Conservation (phyloP, 1,140 invertebrate genomes). For the Paralvinella palmiformis region DNA sequence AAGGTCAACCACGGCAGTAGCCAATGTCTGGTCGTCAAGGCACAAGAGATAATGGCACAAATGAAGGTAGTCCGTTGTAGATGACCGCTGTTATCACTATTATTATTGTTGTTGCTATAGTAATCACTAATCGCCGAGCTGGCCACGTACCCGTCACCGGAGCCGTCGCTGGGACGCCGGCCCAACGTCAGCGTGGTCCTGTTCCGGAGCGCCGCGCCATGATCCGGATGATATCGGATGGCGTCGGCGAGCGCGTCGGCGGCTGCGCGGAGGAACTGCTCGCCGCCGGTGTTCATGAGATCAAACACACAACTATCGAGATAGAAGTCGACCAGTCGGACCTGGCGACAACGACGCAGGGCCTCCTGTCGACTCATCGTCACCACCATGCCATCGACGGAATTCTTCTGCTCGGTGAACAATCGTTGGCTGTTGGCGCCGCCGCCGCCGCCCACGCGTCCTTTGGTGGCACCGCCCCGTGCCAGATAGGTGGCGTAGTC, state of each 20-base stretch:
- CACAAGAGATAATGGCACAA: no score
- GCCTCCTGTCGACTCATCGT: conserved; percentile 34
- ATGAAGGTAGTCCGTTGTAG: no score
- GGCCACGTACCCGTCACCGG: no score
- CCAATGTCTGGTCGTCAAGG: no score
- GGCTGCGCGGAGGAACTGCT: conserved; percentile 50
- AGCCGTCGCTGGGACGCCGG: no score
- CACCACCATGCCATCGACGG: conserved; percentile 4
- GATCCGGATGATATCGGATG: conserved; percentile 44
- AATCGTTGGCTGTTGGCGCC: conserved; percentile 2
- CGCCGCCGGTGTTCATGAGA: conserved; percentile 55
- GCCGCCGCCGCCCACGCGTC: conserved; percentile 23
- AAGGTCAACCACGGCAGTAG: no score
- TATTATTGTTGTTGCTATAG: no score
- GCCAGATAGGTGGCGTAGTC: conserved; percentile 43
- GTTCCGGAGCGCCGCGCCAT: conserved; percentile 4
- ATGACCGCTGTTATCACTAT: no score
- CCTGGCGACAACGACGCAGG: conserved; percentile 40
- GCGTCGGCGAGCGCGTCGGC: conserved; percentile 53
- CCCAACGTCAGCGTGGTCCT: no score
- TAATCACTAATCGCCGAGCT: no score
- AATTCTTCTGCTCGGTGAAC: background rate
- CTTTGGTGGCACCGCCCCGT: conserved; percentile 22
- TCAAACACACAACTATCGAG: conserved; percentile 61
- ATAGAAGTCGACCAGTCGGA: conserved; percentile 54